Base-by-base conservation (phyloP, 2,888 invertebrate species). In the Schizotus pectinicornis region DNA sequence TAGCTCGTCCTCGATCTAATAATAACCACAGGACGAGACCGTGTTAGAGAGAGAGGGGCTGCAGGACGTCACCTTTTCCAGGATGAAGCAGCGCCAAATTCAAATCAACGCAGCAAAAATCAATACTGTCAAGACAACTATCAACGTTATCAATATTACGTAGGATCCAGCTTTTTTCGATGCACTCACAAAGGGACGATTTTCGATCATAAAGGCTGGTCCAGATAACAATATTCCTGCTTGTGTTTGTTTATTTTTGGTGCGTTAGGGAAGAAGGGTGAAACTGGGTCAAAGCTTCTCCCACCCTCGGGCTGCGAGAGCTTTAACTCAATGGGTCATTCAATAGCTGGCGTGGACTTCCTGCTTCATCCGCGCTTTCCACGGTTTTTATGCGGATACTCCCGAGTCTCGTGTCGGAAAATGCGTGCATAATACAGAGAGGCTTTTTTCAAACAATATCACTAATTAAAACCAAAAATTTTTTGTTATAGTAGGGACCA, bases 1-100 rank as follows among this genome's bases (percentile, higher is more conserved):
- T 80, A 80, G 76, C 74, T 64, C 72, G 79, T 73, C 78, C 79
- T 75, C 78, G 77, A 74, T 77, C 80, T 80, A 80, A 79, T 79
- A 80, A 79, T 80, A 80, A 79, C 73, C 69, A 72, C 67, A 69
- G 73, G 72, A 72, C 69, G 74, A 72, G 75, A 74, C 74, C 72
- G 68, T 61, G 69, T 50, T 66, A 63, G 51, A 57, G 47, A 54
- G 49, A 59, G 55, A 59, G 11, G 33, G 39, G n/a, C n/a, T n/a
- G n/a, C 39, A 55, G 46, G 11, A 30, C 49, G 54, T 37, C 35
- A 48, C 39, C 39, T 7, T 22, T 22, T 22, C 22, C 22, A 22
- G 22, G 22, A 22, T 22, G 5, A 22, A 22, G 3, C 22, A 22
- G 22, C 22, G 22, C 22, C 22, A 22, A 22, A 22, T 22, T 22